Percentiles rank a stretch among this genome's conserved stretches.
Conservation (phyloP, 2,113 vertebrate species). For the Pomatorhinus ruficollis region DNA sequence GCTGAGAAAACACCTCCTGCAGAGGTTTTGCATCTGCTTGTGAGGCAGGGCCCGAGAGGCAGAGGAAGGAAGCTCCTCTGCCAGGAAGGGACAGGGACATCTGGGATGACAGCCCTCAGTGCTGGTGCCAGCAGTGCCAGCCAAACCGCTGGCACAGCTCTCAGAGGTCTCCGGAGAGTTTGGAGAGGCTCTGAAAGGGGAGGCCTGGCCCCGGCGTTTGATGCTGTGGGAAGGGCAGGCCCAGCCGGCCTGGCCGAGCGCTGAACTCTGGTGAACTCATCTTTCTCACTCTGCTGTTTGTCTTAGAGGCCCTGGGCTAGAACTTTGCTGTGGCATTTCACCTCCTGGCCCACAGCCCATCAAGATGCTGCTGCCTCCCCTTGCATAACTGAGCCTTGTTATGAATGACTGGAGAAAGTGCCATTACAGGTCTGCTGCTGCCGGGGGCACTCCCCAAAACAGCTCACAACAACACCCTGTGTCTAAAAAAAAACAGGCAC, state of each 20-base stretch:
- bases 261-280: neutral
- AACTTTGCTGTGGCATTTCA: neutral
- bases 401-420: neutral
- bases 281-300: slow-evolving; percentile 3
- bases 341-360: neutral
- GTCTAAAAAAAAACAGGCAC: neutral
- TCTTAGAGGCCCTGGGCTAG: slow-evolving; percentile 5
- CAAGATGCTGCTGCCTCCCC: neutral
- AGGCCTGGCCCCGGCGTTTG: accelerated
- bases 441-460: neutral
- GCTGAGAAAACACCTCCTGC: neutral
- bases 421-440: neutral
- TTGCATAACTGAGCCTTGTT: neutral
- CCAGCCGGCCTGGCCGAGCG: neutral
- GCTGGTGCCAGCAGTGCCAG: neutral
- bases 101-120: neutral
- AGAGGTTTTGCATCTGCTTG: neutral
- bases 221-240: neutral
- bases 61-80: neutral
- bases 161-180: neutral
- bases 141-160: accelerated
- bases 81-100: neutral
- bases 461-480: neutral
- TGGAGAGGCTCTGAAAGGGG: neutral
- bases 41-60: neutral